These are phyloP conservation scores for Prorops nasuta DNA, from an alignment of 1,140 invertebrate genomes.

Conservation along the genomic window DNA sequence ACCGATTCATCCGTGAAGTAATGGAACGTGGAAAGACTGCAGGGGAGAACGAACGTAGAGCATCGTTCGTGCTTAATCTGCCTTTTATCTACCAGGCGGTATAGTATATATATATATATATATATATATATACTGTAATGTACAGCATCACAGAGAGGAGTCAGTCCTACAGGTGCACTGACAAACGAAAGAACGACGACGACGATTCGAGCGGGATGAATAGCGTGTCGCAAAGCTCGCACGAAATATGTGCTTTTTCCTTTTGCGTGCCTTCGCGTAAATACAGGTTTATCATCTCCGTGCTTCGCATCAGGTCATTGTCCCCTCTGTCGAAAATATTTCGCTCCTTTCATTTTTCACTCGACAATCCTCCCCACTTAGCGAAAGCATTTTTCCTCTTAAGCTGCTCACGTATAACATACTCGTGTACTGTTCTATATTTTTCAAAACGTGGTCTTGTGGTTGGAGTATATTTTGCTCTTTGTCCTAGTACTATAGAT, in stretches of 20 bases:
- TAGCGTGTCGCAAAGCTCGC: conserved; percentile 3
- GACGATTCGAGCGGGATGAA: conserved; percentile 10
- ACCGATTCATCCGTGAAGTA: conserved; percentile 6
- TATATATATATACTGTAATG: too few species aligned
- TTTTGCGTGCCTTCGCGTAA: background rate
- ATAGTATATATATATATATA: too few species aligned
- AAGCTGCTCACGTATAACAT: too few species aligned
- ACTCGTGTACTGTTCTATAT: too few species aligned
- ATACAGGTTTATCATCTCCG: conserved; percentile 8
- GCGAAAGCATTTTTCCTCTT: too few species aligned
- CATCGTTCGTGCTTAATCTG: conserved; percentile 25
- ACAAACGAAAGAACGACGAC: conserved; percentile 28
- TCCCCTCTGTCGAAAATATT: background rate
- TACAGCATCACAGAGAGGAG: too few species aligned
- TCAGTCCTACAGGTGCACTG: too few species aligned
- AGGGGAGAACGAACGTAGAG: background rate
- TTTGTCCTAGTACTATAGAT: too few species aligned
- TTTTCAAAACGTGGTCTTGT: background rate
- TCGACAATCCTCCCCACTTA: too few species aligned
- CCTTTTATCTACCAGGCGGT: conserved; percentile 29
- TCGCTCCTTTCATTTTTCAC: background rate
- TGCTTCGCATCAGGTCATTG: conserved; percentile 3
- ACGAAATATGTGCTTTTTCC: conserved; percentile 21
- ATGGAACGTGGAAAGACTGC: background rate
- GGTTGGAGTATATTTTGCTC: too few species aligned